Evolutionary conservation across 2,888 invertebrate genomes (phyloP), one percentile per base, ranked within the genome.

Genomic region (Tineola bisselliella): DNA sequence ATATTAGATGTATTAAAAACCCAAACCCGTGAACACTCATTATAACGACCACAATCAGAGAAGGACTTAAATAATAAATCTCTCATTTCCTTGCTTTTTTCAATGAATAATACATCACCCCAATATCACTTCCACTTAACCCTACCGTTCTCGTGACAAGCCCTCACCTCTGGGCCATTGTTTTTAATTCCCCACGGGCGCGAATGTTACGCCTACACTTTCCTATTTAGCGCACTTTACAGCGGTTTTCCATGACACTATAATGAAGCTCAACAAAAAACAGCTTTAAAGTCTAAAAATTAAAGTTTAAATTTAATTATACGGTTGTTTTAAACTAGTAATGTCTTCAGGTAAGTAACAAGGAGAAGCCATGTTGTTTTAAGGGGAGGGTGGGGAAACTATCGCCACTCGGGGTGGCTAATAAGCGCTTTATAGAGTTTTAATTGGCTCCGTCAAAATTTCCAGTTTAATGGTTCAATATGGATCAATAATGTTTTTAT

Each of bases 361-460:
- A 84, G 72, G 72, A 76, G 79, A 77, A 82, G 86, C 86, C 86
- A 87, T 87, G 79, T 86, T 87, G 83, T 78, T 81, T 82, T 81
- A 78, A 77, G 73, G 69, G 72, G 71, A 68, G 67, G 25, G 73
- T 66, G 75, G 77, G 80, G 63, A 59, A 65, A 66, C 65, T 69
- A 71, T 73, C n/a, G 56, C n/a, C 17, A 17, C 44, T 60, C 12
- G 73, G 83, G 83, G 82, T 77, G 80, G 74, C 75, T 83, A 80
- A 78, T 82, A 81, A 81, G 79, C 74, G 80, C 79, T 81, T 84
- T 81, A 83, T 77, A 71, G 72, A 69, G 74, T 73, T 81, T 80
- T 84, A 87, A 87, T 86, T 84, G 84, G 83, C 75, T 77, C 70
- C 73, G 70, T 74, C 71, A 75, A 18, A 48, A 10, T 25, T 56